phyloP scores from a whole-genome alignment of 2,113 vertebrate genomes.

The Cepphus grylle region DNA sequence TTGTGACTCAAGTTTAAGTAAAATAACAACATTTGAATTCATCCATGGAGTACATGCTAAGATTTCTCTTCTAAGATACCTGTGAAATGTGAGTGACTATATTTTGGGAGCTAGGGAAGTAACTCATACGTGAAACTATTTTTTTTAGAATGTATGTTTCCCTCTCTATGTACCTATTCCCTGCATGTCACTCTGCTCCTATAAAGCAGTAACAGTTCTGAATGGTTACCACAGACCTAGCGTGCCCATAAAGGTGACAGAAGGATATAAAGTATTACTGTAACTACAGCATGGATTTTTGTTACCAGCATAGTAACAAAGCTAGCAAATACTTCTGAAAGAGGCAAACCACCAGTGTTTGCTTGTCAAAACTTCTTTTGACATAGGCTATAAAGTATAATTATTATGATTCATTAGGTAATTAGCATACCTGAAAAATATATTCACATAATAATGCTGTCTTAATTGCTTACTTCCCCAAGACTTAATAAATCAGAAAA shows the following conservation, averaged over 20 bases:
- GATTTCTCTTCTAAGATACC: not conserved
- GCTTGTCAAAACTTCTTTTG: not conserved
- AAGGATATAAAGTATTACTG: not conserved
- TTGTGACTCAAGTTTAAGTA: not conserved
- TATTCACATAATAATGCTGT: not conserved
- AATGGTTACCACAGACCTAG: not conserved
- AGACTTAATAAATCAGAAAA: conserved; percentile 16
- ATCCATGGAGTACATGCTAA: not conserved
- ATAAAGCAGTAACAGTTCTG: not conserved
- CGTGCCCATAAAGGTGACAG: not conserved
- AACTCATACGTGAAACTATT: not conserved
- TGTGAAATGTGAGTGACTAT: not conserved
- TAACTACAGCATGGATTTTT: not conserved
- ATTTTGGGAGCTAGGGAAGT: not conserved
- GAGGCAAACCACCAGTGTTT: not conserved
- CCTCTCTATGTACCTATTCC: not conserved
- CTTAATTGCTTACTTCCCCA: conserved; percentile 24
- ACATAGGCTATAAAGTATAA: not conserved
- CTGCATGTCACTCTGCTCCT: not conserved
- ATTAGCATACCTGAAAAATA: conserved; percentile 34
- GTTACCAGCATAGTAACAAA: not conserved
- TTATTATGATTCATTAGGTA: conserved; percentile 9
- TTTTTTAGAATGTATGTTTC: not conserved
- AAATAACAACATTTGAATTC: not conserved
- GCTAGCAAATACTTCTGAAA: not conserved